Percentiles rank a stretch among this genome's conserved stretches.
Conservation (phyloP, 1,140 invertebrate genomes). For the Sarcophaga peregrina region DNA sequence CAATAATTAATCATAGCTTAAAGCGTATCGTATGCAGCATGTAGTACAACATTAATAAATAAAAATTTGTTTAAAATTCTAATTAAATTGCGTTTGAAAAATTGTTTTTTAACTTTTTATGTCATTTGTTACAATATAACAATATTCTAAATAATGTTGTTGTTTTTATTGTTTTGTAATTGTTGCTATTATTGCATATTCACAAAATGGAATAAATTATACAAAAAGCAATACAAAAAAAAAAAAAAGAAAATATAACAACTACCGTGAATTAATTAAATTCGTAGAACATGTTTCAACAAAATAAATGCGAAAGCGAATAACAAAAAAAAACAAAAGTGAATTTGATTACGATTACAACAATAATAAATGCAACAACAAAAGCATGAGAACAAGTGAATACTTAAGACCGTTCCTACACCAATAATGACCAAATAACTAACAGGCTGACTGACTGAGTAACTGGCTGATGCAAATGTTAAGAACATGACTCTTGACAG, state of each 20-base stretch:
- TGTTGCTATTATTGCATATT: not conserved
- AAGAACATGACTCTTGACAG: constrained; percentile 20
- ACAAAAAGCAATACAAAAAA: too few species aligned
- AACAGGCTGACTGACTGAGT: not conserved
- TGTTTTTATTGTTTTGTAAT: not conserved
- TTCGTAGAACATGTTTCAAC: too few species aligned
- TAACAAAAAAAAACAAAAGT: not conserved
- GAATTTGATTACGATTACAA: constrained; percentile 6
- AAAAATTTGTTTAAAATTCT: not conserved
- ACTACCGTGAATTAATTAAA: too few species aligned
- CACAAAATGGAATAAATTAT: not conserved
- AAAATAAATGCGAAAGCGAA: too few species aligned
- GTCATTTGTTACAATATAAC: constrained; percentile 13
- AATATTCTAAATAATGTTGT: not conserved
- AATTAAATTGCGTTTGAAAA: constrained; percentile 27
- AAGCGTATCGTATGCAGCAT: too few species aligned
- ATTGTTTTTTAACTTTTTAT: not conserved
- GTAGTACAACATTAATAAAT: not conserved
- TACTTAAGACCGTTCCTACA: not conserved
- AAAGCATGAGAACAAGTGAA: not conserved
- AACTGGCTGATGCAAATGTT: not conserved
- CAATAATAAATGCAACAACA: not conserved
- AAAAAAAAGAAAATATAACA: too few species aligned
- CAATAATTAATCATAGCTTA: too few species aligned
- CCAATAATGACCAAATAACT: not conserved